Evolutionary conservation across 1,140 invertebrate species (phyloP), one percentile per base, ranked within the genome.

Genomic region (Campoletis sonorensis): DNA sequence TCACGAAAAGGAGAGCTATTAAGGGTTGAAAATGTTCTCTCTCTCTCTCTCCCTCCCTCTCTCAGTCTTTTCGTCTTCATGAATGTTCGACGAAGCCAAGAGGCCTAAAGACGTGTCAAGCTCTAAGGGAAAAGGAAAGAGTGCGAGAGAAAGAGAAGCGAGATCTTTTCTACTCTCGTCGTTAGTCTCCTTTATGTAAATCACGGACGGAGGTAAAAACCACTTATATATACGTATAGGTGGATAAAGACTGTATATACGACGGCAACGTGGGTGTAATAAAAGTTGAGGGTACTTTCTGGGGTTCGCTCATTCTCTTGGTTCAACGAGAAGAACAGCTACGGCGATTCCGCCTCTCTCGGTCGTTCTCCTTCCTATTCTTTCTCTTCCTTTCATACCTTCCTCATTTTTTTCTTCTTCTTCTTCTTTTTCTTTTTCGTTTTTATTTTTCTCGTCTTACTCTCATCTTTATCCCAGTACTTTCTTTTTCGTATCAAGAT

Each of bases 131-230:
- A 64, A 61, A 61, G 27, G 37, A n/a, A 4, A 37, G 68, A 70
- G 67, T 0, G 54, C 18, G 18, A 58, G 4, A 13, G 5, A 18
- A 10, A 81, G 40, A 37, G 61, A n/a, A 68, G 67, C 45, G 64
- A 21, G 37, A 79, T 40, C 68, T 54, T 40, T 73, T 40, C 45
- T 18, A 40, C 71, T 73, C 71, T 67, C 61, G 71, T 73, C 71
- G 71, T 73, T 73, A 73, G 71, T 73, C 71, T 73, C 37, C 37
- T 73, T 73, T 73, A 73, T 73, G 71, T 73, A 73, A 73, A 73
- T 73, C 40, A 40, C 40, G 21, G 23, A 26, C 27, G 71, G 40
- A 18, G 37, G 45, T 40, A 40, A 37, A 45, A 49, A 45, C 37
- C 21, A 23, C 23, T 67, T 67, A 23, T 26, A 67, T 27, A 15